Evolutionary conservation across 2,113 vertebrate genomes (phyloP), one percentile per base, ranked within the genome.

Genomic region (Arvicanthis niloticus): DNA sequence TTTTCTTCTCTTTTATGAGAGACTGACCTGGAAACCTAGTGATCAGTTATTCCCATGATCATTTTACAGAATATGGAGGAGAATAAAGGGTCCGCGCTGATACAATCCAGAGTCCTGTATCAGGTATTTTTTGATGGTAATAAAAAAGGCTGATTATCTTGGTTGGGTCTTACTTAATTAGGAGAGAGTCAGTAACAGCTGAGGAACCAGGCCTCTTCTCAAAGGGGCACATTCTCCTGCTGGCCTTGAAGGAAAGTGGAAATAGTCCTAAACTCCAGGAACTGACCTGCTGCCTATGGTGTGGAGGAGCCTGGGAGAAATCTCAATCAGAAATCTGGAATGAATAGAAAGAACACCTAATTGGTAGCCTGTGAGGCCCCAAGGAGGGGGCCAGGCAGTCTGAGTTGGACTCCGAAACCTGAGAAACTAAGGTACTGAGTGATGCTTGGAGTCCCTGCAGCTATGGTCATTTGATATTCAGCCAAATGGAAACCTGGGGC

Each of bases 321-420:
- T 26, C 4, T 48, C 7, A 22, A 1, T 5, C 48, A 85, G 45
- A 91, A 91, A 92, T 56, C 9, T 31, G 51, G 51, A 73, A 13
- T 56, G 87, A 29, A 4, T 4, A 17, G 7, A 9, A 11, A 1
- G 1, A 37, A 58, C 10, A 5, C 2, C 65, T 73, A 51, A 72
- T 8, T 51, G n/a, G n/a, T 1, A 53, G 5, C 29, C 56, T 90
- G 0, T 45, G 68, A 75, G 31, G 15, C 0, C 19, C 34, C 31
- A 42, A 9, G 8, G 37, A 37, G 21, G 88, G 37, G 77, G 31
- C 8, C 10, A 12, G 13, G 4, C 17, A 42, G 29, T 72, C 11
- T 37, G 45, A n/a, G n/a, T 56, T 40, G 2, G 3, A 42, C 60
- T 87, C 29, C 68, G 78, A 65, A 45, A 5, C 19, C 51, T 65